Evolutionary conservation across 2,797 vertebrate species (phyloP).

Genomic region (Hyperoplus lanceolatus): DNA sequence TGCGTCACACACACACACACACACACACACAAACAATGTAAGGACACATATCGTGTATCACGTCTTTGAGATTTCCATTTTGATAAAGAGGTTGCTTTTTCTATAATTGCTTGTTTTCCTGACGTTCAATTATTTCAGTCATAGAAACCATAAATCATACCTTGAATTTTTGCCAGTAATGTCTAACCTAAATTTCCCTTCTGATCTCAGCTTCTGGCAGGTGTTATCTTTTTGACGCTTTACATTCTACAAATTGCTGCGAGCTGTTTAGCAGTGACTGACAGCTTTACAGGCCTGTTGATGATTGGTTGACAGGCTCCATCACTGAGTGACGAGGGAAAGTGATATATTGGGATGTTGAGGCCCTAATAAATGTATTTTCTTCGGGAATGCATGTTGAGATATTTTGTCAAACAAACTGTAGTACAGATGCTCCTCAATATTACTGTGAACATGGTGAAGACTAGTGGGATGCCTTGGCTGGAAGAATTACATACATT

Average conservation of each 20-base stretch:
- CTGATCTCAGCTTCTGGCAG: constrained; percentile 9
- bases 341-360: background rate
- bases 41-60: too few species aligned
- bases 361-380: background rate
- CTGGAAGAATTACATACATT: background rate
- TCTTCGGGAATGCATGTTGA: background rate
- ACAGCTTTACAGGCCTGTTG: background rate
- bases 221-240: constrained; percentile 11
- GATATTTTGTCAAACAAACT: background rate
- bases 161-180: background rate
- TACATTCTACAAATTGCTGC: background rate
- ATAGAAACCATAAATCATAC: background rate
- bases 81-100: background rate
- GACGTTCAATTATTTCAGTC: background rate
- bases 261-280: constrained; percentile 7
- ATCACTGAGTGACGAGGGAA: background rate
- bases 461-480: background rate
- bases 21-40: too few species aligned
- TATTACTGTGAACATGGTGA: background rate
- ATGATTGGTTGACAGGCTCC: constrained; percentile 15
- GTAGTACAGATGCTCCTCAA: background rate
- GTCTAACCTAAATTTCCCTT: background rate
- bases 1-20: too few species aligned
- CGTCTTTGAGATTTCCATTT: constrained; percentile 14
- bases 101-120: constrained; percentile 11